A percentile compares a stretch with the other conserved stretches of the same genome.
Conservation (phyloP, 1,140 invertebrate species). For the Caerostris extrusa region DNA sequence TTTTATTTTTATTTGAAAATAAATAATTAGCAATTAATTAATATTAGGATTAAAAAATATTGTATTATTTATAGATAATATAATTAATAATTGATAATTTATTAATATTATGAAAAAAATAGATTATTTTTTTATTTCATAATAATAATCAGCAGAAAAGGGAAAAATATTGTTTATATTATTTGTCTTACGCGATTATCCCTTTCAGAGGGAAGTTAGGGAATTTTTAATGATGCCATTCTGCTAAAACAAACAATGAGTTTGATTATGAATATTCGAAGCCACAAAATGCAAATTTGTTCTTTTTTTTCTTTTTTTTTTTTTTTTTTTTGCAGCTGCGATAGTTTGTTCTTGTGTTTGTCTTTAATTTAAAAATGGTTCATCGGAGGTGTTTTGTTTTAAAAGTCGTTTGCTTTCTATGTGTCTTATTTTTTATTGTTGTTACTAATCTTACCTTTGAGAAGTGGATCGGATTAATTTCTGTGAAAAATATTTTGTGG, state of each 20-base stretch:
- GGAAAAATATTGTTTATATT: not conserved
- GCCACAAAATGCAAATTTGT: not conserved
- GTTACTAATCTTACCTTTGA: not conserved
- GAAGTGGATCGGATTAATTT: not conserved
- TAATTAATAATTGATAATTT: too few relatives aligned
- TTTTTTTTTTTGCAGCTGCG: not conserved
- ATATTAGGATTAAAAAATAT: too few relatives aligned
- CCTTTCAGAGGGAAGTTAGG: not conserved
- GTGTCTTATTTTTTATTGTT: not conserved
- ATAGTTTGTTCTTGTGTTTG: not conserved
- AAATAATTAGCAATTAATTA: too few relatives aligned
- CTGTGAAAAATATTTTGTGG: too few relatives aligned
- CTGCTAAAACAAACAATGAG: not conserved
- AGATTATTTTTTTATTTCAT: too few relatives aligned
- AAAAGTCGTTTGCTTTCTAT: not conserved
- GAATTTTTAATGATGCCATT: constrained; percentile 21
- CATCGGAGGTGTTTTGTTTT: not conserved
- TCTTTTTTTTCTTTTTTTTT: not conserved
- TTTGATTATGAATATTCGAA: not conserved
- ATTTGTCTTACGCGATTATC: constrained; percentile 12
- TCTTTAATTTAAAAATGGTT: not conserved
- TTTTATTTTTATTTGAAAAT: not conserved
- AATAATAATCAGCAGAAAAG: not conserved
- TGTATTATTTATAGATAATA: too few relatives aligned
- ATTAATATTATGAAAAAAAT: too few relatives aligned